phyloP scores from a whole-genome alignment of 2,113 vertebrate genomes.

The Tichodroma muraria region DNA sequence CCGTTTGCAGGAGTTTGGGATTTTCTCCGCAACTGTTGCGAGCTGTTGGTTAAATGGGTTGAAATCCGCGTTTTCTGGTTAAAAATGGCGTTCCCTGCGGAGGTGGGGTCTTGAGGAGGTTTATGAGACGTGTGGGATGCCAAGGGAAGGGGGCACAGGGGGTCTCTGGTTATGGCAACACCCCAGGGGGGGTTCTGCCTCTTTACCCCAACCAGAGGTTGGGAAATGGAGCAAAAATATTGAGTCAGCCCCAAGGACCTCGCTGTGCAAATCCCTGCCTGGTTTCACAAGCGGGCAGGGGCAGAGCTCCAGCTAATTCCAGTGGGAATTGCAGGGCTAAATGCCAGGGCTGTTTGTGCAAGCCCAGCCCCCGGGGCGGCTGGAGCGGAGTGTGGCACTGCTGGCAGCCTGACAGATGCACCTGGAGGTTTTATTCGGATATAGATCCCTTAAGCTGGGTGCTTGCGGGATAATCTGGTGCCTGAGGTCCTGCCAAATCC shows the following conservation, averaged over 20 bases:
- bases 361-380: not conserved
- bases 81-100: rapidly evolving
- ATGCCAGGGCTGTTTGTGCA: not conserved
- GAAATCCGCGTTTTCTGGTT: not conserved
- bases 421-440: not conserved
- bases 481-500: constrained; percentile 20
- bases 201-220: not conserved
- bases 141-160: not conserved
- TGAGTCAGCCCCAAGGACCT: not conserved
- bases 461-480: not conserved
- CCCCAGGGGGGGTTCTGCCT: rapidly evolving
- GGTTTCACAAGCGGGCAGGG: not conserved
- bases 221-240: not conserved
- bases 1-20: rapidly evolving
- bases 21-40: not conserved
- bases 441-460: constrained; percentile 7
- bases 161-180: rapidly evolving
- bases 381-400: not conserved
- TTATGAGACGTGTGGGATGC: not conserved
- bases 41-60: not conserved
- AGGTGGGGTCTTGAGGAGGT: not conserved
- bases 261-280: not conserved
- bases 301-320: not conserved
- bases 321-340: not conserved
- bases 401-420: not conserved